Evolutionary conservation across 2,113 vertebrate species (phyloP).

Genomic region (Onychostruthus taczanowskii): DNA sequence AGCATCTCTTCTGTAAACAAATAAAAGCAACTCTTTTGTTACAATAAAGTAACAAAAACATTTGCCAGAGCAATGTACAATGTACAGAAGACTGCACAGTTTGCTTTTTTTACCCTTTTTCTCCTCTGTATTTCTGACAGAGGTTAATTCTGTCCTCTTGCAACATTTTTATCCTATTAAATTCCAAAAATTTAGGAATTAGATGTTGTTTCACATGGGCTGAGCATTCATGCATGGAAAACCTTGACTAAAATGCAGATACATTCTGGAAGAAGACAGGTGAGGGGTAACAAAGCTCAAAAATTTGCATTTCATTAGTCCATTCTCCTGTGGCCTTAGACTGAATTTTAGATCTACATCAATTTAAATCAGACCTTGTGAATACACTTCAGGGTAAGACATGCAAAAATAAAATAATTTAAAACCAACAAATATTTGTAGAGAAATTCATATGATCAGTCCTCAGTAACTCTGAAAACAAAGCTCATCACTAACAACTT

Average conservation of each 20-base stretch:
- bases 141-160: background rate
- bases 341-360: background rate
- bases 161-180: background rate
- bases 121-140: background rate
- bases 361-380: background rate
- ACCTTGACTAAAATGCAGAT: background rate
- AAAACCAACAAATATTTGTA: background rate
- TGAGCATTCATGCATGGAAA: background rate
- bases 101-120: background rate
- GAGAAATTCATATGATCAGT: background rate
- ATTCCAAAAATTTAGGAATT: background rate
- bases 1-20: background rate
- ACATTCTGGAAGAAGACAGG: background rate
- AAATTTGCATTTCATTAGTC: background rate
- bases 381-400: background rate
- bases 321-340: background rate
- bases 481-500: background rate
- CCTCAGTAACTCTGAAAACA: background rate
- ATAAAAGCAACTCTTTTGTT: background rate
- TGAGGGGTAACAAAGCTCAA: background rate
- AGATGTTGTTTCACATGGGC: background rate
- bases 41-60: background rate
- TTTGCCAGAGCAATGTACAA: background rate
- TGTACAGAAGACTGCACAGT: background rate
- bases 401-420: background rate